These are phyloP conservation scores for Neelides folsomi DNA, from an alignment of 2,888 invertebrate species.

Conservation along the genomic window DNA sequence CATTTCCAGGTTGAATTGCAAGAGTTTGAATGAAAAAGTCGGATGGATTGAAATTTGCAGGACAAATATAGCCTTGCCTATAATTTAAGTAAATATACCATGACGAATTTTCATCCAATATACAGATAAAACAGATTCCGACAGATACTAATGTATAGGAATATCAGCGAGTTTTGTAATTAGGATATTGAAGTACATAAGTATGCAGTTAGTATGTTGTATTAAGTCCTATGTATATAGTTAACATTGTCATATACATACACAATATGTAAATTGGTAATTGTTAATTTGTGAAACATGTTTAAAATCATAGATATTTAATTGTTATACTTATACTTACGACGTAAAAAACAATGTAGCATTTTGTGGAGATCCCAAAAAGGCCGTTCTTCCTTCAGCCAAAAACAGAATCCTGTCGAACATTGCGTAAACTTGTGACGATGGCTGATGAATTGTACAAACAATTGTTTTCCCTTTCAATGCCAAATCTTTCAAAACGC, in stretches of 20 bases:
- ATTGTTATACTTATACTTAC: slow-evolving; percentile 20
- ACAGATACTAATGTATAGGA: too few species aligned
- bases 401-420: slow-evolving; percentile 79
- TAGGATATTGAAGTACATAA: too few species aligned
- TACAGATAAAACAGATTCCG: too few species aligned
- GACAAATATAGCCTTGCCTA: slow-evolving; percentile 51
- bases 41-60: slow-evolving; percentile 81
- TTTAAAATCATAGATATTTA: too few species aligned
- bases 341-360: slow-evolving; percentile 35
- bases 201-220: too few species aligned
- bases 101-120: too few species aligned
- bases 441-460: slow-evolving; percentile 90
- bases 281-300: too few species aligned
- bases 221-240: too few species aligned
- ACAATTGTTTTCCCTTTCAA: slow-evolving; percentile 75
- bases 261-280: too few species aligned
- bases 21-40: slow-evolving; percentile 82
- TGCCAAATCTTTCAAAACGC: slow-evolving; percentile 43
- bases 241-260: too few species aligned
- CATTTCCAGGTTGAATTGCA: slow-evolving; percentile 69
- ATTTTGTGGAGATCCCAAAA: slow-evolving; percentile 33
- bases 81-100: too few species aligned
- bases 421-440: slow-evolving; percentile 67
- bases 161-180: too few species aligned
- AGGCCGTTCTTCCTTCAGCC: slow-evolving; percentile 83